Conservation (phyloP, 2,888 invertebrate species). For the Quadroppia sp. region DNA sequence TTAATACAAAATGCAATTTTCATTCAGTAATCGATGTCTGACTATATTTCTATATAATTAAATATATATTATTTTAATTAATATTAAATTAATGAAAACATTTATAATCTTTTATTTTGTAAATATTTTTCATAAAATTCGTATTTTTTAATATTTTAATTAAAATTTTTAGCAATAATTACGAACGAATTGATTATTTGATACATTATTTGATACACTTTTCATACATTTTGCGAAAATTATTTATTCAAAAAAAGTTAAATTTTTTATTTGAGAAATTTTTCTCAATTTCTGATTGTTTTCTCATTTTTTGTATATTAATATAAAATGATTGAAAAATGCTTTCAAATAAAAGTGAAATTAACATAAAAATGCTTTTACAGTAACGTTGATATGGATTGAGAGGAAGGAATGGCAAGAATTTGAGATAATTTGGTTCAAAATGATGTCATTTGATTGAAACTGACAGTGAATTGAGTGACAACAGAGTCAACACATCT, state of each 20-base stretch:
- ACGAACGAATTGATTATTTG: not conserved
- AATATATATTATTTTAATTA: not conserved
- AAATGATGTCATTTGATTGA: too few species aligned
- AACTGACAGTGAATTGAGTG: too few species aligned
- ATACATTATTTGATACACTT: not conserved
- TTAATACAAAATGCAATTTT: conserved; percentile 1
- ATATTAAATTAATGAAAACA: not conserved
- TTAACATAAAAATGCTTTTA: too few species aligned
- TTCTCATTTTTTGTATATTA: too few species aligned
- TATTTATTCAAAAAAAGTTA: not conserved
- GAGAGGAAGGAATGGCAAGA: too few species aligned
- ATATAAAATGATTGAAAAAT: too few species aligned
- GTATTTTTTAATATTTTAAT: not conserved
- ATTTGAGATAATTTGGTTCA: too few species aligned
- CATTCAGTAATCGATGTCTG: not conserved
- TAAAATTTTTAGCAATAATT: not conserved
- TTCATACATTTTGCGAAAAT: not conserved
- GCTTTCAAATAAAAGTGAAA: too few species aligned
- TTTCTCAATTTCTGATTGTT: not conserved
- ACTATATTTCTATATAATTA: not conserved
- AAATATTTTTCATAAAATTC: not conserved
- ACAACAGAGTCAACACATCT: too few species aligned
- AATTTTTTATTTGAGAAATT: not conserved
- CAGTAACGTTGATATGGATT: too few species aligned
- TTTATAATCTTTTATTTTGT: not conserved